Evolutionary conservation across 2,888 invertebrate genomes (phyloP).

Genomic region (Caradrina kadenii): DNA sequence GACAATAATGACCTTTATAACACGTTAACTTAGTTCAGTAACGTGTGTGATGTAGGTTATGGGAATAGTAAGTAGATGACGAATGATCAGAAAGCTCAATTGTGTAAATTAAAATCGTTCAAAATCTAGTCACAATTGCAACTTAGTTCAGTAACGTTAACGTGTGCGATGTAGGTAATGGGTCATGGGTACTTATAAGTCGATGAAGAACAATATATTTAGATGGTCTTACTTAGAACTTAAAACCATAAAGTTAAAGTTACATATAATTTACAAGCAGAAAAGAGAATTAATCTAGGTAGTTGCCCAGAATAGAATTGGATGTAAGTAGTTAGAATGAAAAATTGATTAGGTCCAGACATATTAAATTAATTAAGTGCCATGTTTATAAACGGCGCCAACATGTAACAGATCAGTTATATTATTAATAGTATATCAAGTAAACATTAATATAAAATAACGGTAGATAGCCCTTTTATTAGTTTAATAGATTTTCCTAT

Average conservation of each 20-base stretch:
- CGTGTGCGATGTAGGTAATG: no score
- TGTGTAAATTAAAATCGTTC: no score
- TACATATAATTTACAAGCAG: no score
- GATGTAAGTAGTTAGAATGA: neutral
- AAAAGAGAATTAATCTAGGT: no score
- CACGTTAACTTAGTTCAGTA: constrained; percentile 32
- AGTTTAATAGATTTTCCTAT: constrained; percentile 17
- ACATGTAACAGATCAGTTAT: constrained; percentile 4
- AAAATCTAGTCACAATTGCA: no score
- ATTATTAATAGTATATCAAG: constrained; percentile 3
- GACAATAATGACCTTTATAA: constrained; percentile 55
- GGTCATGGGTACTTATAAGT: no score
- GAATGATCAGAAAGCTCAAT: neutral
- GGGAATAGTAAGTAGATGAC: constrained; percentile 2
- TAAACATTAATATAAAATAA: constrained; percentile 14
- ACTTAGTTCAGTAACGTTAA: no score
- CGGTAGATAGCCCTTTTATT: constrained; percentile 11
- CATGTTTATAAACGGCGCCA: neutral
- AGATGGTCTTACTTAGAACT: no score
- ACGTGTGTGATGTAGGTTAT: constrained; percentile 35
- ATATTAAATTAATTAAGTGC: neutral
- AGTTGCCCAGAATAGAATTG: no score
- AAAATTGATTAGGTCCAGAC: constrained; percentile 1
- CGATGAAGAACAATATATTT: no score
- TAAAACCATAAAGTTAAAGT: no score